phyloP scores from a whole-genome alignment of 53 echinoderm and acorn worm genomes.

The Crossaster papposus region DNA sequence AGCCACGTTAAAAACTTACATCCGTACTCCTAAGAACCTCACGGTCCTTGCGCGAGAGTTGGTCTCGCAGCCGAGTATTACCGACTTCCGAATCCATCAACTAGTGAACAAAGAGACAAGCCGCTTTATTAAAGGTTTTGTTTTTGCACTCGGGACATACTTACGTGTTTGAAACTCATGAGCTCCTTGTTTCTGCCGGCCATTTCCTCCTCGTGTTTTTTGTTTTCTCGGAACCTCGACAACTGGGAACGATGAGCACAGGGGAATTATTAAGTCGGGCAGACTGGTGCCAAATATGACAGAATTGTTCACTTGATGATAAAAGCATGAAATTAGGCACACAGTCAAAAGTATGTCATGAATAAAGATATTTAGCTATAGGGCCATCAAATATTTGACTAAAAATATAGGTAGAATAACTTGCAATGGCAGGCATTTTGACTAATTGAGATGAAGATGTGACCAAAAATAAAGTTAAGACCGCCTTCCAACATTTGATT shows the following conservation, averaged over 20 bases:
- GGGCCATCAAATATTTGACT: too few species aligned
- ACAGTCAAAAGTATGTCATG: too few species aligned
- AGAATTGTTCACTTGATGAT: too few species aligned
- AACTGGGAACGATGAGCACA: slow-evolving; percentile 62
- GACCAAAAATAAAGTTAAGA: background rate
- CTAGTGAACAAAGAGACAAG: slow-evolving; percentile 34
- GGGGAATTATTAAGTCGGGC: background rate
- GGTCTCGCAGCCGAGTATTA: slow-evolving; percentile 7
- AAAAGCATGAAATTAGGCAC: too few species aligned
- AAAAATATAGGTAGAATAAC: too few species aligned
- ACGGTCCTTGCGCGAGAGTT: slow-evolving; percentile 2
- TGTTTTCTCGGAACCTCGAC: slow-evolving; percentile 90
- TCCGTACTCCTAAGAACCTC: slow-evolving; percentile 19
- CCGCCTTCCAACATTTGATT: too few species aligned
- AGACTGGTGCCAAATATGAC: too few species aligned
- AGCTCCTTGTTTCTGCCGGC: slow-evolving; percentile 84
- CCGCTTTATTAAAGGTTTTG: background rate
- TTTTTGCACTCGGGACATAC: slow-evolving; percentile 45
- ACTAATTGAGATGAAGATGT: background rate
- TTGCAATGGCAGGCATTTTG: too few species aligned
- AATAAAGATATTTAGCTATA: too few species aligned
- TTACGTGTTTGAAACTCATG: slow-evolving; percentile 90
- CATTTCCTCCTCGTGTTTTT: slow-evolving; percentile 96
- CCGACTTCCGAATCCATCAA: slow-evolving; percentile 43
- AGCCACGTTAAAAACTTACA: slow-evolving; percentile 33